These are phyloP conservation scores for Mnemiopsis leidyi DNA, from an alignment of 37 sponge, comb jelly and placozoan species.

Conservation along the genomic window DNA sequence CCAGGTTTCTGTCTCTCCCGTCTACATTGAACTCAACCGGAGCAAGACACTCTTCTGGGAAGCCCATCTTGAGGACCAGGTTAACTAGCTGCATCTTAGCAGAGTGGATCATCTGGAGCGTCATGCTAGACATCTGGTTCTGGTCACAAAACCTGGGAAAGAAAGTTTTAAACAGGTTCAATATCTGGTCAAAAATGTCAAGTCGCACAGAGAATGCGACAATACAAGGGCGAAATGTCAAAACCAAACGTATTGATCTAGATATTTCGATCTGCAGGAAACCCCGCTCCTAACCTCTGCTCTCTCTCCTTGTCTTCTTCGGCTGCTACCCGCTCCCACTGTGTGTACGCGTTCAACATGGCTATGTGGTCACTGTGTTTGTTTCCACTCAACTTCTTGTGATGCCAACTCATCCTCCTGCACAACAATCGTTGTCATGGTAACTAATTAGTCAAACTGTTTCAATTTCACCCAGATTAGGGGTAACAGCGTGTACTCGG, in stretches of 20 bases:
- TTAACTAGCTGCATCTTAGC: constrained; percentile 47
- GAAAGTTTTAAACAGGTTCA: no score
- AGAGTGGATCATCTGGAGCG: constrained; percentile 61
- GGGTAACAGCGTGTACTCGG: no score
- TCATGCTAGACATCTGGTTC: constrained; percentile 42
- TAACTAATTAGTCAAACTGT: no score
- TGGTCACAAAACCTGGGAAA: constrained; percentile 9
- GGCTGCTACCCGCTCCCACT: constrained; percentile 74
- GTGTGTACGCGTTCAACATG: constrained; percentile 76
- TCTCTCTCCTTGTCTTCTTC: constrained; percentile 58
- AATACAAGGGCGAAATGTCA: no score
- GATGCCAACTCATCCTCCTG: constrained; percentile 72
- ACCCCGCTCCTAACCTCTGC: constrained; percentile 65
- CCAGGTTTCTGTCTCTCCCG: neutral
- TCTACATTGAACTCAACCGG: constrained; percentile 28
- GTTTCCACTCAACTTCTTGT: constrained; percentile 78
- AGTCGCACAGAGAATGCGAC: no score
- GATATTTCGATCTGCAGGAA: no score
- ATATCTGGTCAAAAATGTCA: no score
- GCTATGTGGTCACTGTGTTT: constrained; percentile 84
- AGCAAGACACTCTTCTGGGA: constrained; percentile 64
- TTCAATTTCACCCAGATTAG: no score
- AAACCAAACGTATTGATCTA: no score
- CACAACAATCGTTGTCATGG: constrained; percentile 68
- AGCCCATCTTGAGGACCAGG: constrained; percentile 56